Percentiles rank a stretch among this genome's conserved stretches.
Conservation (phyloP, 1,140 invertebrate species). For the Tetramorium simillimum region DNA sequence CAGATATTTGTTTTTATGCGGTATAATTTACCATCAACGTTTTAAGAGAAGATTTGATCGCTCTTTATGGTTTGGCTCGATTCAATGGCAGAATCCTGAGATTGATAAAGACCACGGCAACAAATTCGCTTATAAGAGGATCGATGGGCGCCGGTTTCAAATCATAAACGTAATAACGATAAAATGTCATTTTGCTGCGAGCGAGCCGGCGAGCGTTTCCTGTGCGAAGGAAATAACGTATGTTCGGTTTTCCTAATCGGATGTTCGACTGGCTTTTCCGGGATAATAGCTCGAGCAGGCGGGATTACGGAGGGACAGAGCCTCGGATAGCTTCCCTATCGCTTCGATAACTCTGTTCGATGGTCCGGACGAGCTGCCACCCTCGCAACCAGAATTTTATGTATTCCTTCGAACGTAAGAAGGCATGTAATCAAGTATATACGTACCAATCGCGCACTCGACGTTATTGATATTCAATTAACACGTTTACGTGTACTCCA, state of each 20-base stretch:
- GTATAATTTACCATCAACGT: background rate
- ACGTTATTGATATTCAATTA: conserved; percentile 30
- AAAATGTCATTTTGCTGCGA: conserved; percentile 67
- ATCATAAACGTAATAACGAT: conserved; percentile 72
- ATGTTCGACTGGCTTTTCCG: conserved; percentile 75
- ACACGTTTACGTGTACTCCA: background rate
- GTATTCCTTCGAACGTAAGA: conserved; percentile 25
- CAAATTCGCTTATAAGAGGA: conserved; percentile 68
- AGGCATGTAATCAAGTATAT: conserved; percentile 10
- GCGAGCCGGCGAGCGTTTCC: conserved; percentile 23
- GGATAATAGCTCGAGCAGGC: conserved; percentile 72
- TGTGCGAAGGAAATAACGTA: conserved; percentile 72
- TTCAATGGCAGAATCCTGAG: conserved; percentile 31
- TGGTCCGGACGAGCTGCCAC: conserved; percentile 70
- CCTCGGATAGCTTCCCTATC: conserved; percentile 70
- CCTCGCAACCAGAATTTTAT: conserved; percentile 51
- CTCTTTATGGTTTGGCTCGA: conserved; percentile 13
- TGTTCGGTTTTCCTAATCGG: conserved; percentile 77
- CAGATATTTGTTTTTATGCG: background rate
- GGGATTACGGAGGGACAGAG: conserved; percentile 72
- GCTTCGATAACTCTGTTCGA: conserved; percentile 75
- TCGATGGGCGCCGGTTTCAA: conserved; percentile 58
- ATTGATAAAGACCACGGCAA: conserved; percentile 51
- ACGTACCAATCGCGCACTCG: background rate
- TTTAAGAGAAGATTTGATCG: conserved; percentile 24